Evolutionary conservation across 2,113 vertebrate species (phyloP).

Genomic region (Larimichthys crocea): DNA sequence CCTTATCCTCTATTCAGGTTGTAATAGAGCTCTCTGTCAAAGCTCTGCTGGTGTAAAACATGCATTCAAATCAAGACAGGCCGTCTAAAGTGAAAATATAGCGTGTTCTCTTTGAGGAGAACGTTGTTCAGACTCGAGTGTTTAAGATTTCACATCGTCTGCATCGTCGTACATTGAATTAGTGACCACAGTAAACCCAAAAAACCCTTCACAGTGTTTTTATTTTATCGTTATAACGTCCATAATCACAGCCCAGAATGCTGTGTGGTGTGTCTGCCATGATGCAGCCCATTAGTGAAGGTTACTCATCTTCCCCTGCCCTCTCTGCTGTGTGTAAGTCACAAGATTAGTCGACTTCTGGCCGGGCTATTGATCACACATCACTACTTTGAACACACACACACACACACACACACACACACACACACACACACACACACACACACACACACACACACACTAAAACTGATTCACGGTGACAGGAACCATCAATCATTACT

Average conservation of each 20-base stretch:
- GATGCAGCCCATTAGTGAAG: conserved; percentile 37
- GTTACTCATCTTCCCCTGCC: conserved; percentile 27
- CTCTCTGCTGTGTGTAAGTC: conserved; percentile 31
- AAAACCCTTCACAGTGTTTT: conserved; percentile 7
- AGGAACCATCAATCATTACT: conserved; percentile 67
- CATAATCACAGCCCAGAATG: conserved; percentile 5
- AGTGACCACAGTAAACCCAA: not conserved
- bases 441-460: conserved; percentile 21
- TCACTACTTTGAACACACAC: conserved; percentile 59
- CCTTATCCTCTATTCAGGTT: conserved; percentile 5
- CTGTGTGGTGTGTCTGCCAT: conserved; percentile 8
- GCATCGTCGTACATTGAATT: not conserved
- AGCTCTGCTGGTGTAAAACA: conserved; percentile 16
- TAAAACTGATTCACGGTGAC: conserved; percentile 63
- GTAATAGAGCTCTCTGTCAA: conserved; percentile 27
- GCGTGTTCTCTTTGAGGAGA: not conserved
- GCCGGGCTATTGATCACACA: conserved; percentile 62
- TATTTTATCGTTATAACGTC: conserved; percentile 14
- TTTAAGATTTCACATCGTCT: not conserved
- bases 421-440: conserved; percentile 30
- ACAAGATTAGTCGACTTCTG: conserved; percentile 48
- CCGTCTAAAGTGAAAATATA: conserved; percentile 9
- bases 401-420: not conserved
- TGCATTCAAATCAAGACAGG: conserved; percentile 22
- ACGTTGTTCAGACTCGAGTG: not conserved